Conservation (phyloP, 2,797 vertebrate genomes). For the Myripristis jacobus region DNA sequence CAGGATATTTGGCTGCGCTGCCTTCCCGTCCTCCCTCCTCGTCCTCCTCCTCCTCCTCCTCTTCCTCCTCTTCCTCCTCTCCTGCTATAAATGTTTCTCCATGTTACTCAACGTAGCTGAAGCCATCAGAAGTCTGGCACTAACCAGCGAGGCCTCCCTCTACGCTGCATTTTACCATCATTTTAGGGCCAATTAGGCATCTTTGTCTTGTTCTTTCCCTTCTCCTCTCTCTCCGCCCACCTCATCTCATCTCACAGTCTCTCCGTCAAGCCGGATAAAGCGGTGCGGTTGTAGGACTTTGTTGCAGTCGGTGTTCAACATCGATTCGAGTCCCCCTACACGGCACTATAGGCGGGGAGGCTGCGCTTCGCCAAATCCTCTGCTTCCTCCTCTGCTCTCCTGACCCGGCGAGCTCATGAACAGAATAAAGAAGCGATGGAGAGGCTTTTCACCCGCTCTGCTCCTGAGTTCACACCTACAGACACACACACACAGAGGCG, state of each 20-base stretch:
- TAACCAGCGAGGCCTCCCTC: constrained; percentile 24
- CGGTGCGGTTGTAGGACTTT: constrained; percentile 12
- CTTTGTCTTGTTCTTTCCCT: constrained; percentile 30
- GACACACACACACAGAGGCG: no score
- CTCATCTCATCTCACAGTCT: background rate
- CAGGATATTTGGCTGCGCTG: background rate
- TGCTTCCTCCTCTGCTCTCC: no score
- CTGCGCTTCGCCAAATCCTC: background rate
- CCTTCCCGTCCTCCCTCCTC: background rate
- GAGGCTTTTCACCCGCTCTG: no score
- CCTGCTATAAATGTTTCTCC: constrained; percentile 26
- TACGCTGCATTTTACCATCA: constrained; percentile 47
- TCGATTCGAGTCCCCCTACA: constrained; percentile 16
- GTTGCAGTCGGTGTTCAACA: constrained; percentile 24
- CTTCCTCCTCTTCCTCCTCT: constrained; percentile 7
- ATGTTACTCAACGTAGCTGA: constrained; percentile 13
- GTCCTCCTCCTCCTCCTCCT: background rate
- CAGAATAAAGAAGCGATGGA: no score
- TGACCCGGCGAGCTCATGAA: background rate
- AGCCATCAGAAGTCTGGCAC: constrained; percentile 20
- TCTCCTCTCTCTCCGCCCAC: constrained; percentile 4
- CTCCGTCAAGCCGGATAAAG: constrained; percentile 19
- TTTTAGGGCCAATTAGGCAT: constrained; percentile 59
- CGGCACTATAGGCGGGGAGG: background rate
- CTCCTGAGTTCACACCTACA: no score